Conservation (phyloP, 2,113 vertebrate species). For the Loxodonta africana region DNA sequence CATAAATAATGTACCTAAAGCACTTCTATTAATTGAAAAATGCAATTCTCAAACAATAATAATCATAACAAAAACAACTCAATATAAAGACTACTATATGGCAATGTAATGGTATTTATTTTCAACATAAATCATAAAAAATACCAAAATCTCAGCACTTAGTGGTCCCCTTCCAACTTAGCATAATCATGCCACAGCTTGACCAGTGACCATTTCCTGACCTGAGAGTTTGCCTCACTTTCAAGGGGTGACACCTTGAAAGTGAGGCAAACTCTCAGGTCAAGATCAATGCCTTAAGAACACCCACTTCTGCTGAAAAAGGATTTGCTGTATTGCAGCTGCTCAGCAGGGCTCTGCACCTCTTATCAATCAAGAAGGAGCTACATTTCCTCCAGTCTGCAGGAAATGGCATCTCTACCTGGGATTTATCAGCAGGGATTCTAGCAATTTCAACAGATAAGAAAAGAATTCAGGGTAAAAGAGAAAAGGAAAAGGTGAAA, state of each 20-base stretch:
- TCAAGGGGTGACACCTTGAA: not conserved
- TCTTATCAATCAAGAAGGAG: constrained; percentile 65
- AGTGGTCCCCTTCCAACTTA: not conserved
- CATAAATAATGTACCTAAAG: constrained; percentile 85
- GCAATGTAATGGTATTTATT: constrained; percentile 72
- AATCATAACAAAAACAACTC: constrained; percentile 78
- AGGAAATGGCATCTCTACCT: constrained; percentile 61
- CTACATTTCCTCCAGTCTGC: constrained; percentile 52
- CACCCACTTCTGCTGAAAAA: constrained; percentile 44
- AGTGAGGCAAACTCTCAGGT: constrained; percentile 47
- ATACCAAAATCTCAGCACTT: not conserved
- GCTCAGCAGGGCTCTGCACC: constrained; percentile 48
- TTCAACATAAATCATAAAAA: constrained; percentile 45
- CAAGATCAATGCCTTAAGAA: constrained; percentile 60
- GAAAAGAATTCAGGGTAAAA: constrained; percentile 68
- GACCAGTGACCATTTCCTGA: constrained; percentile 6
- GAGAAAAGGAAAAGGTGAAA: constrained; percentile 38
- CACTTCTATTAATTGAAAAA: constrained; percentile 87
- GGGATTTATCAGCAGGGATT: constrained; percentile 72
- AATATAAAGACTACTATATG: constrained; percentile 72
- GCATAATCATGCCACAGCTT: not conserved
- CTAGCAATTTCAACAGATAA: constrained; percentile 17
- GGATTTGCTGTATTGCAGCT: constrained; percentile 71
- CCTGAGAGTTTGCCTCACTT: too few species aligned
- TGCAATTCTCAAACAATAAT: constrained; percentile 82